Base-by-base conservation (phyloP, 2,797 vertebrate genomes). In the Pangasius mekongensis region DNA sequence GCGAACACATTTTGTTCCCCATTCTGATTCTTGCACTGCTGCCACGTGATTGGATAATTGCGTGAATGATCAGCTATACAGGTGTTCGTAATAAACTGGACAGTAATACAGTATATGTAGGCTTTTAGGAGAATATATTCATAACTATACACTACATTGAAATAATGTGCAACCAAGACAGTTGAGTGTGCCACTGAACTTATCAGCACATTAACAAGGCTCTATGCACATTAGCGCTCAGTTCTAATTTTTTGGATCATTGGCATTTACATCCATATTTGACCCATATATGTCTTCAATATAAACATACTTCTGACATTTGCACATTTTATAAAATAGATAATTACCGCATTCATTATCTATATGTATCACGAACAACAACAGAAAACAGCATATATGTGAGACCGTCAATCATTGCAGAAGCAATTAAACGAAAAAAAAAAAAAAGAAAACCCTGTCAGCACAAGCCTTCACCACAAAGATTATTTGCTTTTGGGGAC, bases 401-500 rank as follows among this genome's bases (percentile, higher is more conserved):
- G 11, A 62, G 10, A 54, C 64, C 33, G n/a, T 69, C 27, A 52
- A 33, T 83, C 39, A 66, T 20, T 67, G 43, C 18, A 67, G 13
- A 54, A 84, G n/a, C 60, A 84, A 67, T 67, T 67, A 20, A 62
- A 58, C 7, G 8, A 30, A 54, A 4, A 11, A 36, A 30, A 14
- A 52, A 13, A 52, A 54, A 80, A 39, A 82, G n/a, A 84, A 30
- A 22, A 36, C 16, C 24, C 43, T 67, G 64, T 54, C 18, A 33
- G 64, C n/a, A 20, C 47, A 33, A 69, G 20, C 62, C 18, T 67
- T 84, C 47, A 67, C 22, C 82, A 84, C n/a, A 69, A 69, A 67
- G 16, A 69, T 69, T 84, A 5, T 84, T 83, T 83, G 39, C 39
- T 66, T 66, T 49, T 66, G 82, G 64, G 64, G 64, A 69, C 82